Evolutionary conservation across 2,888 invertebrate species (phyloP), one percentile per base, ranked within the genome.

Genomic region (Ormyrus rosae): DNA sequence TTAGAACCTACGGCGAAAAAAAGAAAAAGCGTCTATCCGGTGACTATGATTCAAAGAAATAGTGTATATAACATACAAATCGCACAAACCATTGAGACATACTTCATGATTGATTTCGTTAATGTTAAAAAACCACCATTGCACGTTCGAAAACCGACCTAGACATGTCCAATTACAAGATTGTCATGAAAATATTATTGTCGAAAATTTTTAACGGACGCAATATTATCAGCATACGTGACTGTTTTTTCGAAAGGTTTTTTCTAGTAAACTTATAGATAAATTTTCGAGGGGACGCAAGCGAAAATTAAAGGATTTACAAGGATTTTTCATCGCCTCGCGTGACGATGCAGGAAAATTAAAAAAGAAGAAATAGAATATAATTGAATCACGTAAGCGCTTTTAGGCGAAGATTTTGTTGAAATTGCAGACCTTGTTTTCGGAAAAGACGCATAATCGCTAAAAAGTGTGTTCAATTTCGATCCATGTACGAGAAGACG

Each of bases 21-120:
- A 58, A 53, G 58, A 70, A 78, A 74, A 78, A 77, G 67, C 50
- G 9, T 53, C 48, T 67, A 75, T 55, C 55, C 61, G 50, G 50
- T 55, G 34, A 75, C 50, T 55, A 58, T 70, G 48, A 34, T 71
- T 34, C 55, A 81, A 81, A 69, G 48, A 46, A 81, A 77, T 56
- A 34, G 50, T 50, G 48, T 56, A 50, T 11, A 56, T 58, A 48
- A 34, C 11, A 53, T 70, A 74, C 48, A 65, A 11, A 74, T 56
- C 71, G 72, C 65, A 75, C n/a, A 50, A 69, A 67, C 53, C 34
- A 34, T 34, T 34, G 8, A 68, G 8, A 63, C 56, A 10, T 53
- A 56, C 64, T 63, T 34, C 56, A 19, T 69, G 19, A 78, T 53
- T 6, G 11, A 45, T 71, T 71, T 51, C 58, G n/a, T 13, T 10